A percentile compares a stretch with the other conserved stretches of the same genome.
phyloP scores from a whole-genome alignment of 1,140 invertebrate species.

The Drosophila pallidifrons region DNA sequence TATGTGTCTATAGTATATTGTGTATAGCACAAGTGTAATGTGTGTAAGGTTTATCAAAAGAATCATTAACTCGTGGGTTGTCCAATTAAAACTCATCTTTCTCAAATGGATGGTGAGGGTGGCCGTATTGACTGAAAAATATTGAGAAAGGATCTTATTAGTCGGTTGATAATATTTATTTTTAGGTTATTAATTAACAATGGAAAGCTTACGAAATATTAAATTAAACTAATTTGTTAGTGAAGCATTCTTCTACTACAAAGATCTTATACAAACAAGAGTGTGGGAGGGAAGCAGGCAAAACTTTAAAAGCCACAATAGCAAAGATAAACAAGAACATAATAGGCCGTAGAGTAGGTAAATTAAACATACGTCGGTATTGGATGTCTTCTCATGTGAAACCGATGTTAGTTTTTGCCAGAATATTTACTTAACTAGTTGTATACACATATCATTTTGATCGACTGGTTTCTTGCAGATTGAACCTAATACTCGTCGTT shows the following conservation, averaged over 20 bases:
- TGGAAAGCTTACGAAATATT: neutral
- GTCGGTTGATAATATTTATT: neutral
- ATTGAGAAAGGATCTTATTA: neutral
- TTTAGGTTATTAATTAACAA: conserved; percentile 5
- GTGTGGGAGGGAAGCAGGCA: neutral
- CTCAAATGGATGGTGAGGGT: conserved; percentile 72
- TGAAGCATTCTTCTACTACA: neutral
- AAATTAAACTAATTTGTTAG: neutral
- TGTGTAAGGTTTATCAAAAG: conserved; percentile 5
- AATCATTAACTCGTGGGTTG: conserved; percentile 4
- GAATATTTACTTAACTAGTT: conserved; percentile 40
- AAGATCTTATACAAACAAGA: neutral
- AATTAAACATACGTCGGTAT: conserved; percentile 36
- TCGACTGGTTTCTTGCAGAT: conserved; percentile 12
- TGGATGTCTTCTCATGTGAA: conserved; percentile 9
- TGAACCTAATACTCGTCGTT: conserved; percentile 84
- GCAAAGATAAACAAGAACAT: conserved; percentile 27
- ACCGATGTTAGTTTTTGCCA: conserved; percentile 24
- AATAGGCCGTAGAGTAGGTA: conserved; percentile 25
- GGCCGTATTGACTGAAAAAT: conserved; percentile 55
- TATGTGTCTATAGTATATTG: conserved; percentile 15
- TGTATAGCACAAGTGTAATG: conserved; percentile 11
- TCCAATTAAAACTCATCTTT: conserved; percentile 65
- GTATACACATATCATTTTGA: conserved; percentile 21
- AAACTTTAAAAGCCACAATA: neutral